A percentile compares a stretch with the other conserved stretches of the same genome.
These are phyloP conservation scores for Coleophora deauratella DNA, from an alignment of 2,888 invertebrate species.

Conservation along the genomic window DNA sequence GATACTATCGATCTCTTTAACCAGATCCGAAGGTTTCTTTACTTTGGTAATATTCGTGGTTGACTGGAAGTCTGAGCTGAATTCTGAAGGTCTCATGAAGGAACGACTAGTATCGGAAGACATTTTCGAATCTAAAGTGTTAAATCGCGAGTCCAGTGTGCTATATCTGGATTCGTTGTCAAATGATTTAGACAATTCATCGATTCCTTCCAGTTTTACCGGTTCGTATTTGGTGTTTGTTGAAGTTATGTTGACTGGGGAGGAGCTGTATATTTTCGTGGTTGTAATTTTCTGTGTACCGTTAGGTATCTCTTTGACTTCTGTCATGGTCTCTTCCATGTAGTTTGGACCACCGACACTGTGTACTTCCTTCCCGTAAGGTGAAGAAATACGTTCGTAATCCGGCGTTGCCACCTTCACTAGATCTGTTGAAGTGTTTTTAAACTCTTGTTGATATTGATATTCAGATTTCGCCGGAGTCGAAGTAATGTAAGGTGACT, in stretches of 20 bases:
- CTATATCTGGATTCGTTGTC: slow-evolving; percentile 68
- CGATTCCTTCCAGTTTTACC: slow-evolving; percentile 62
- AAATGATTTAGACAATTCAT: slow-evolving; percentile 66
- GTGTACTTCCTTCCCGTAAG: slow-evolving; percentile 55
- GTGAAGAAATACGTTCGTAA: slow-evolving; percentile 56
- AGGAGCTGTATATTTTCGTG: slow-evolving; percentile 73
- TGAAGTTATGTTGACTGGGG: slow-evolving; percentile 66
- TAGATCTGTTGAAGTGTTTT: slow-evolving; percentile 40
- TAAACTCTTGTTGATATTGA: slow-evolving; percentile 21
- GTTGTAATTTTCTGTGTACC: slow-evolving; percentile 73
- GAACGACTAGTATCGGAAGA: slow-evolving; percentile 65
- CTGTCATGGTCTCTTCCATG: slow-evolving; percentile 66
- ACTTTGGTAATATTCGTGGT: slow-evolving; percentile 39
- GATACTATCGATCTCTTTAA: slow-evolving; percentile 71
- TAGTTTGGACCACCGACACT: slow-evolving; percentile 60
- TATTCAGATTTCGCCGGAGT: slow-evolving; percentile 42
- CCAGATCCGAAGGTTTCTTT: slow-evolving; percentile 51
- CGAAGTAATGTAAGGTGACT: slow-evolving; percentile 53
- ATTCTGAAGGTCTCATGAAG: slow-evolving; percentile 69
- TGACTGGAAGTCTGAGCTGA: slow-evolving; percentile 49
- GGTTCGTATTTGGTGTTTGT: slow-evolving; percentile 67
- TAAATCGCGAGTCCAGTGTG: slow-evolving; percentile 61
- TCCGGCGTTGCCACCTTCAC: slow-evolving; percentile 58
- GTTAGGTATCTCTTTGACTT: slow-evolving; percentile 70
- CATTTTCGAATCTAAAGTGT: slow-evolving; percentile 60